Evolutionary conservation across 2,113 vertebrate genomes (phyloP), one percentile per base, ranked within the genome.

Genomic region (Epinephelus lanceolatus): DNA sequence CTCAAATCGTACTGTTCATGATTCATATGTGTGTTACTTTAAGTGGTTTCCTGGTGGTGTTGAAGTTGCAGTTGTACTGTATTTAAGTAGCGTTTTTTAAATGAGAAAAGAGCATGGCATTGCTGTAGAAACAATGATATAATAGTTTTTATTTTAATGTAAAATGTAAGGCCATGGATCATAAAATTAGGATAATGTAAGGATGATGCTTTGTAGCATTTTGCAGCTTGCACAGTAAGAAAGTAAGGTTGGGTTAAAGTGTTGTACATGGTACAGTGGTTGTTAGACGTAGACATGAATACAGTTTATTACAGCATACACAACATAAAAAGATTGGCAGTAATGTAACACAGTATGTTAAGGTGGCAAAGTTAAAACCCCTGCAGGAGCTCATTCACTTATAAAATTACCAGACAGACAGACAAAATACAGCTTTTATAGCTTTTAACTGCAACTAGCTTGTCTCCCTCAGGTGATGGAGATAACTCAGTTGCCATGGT

Each of bases 1-100:
- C 90, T 91, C 61, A 84, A 74, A 81, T 86, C 15, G 9, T 10
- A 37, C 52, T 53, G 53, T 65, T 68, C 53, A 21, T 3, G 72
- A 3, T 17, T 40, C 1, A 18, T 25, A 17, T 15, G 27, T 71
- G 15, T 75, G 37, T 69, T 67, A 30, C 51, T 71, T 33, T 6
- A 9, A 56, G 40, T 40, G 52, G 52, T 57, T 53, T 40, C 9
- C 42, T 37, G 7, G 42, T 18, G 2, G 1, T 11, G 18, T 21
- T 17, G 37, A 15, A 63, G 21, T n/a, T 7, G 21, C 10, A 45
- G 33, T 18, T 17, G 0, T 13, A 14, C 47, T 52, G 33, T 37
- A 37, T 37, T 37, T 6, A 37, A 45, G 2, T 6, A 52, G 7
- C 45, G 4, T 23, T 13, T 11, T 55, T 27, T 27, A 11, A 23